Percentiles rank a stretch among this genome's conserved stretches.
These are phyloP conservation scores for Syngnathus acus DNA, from an alignment of 2,797 vertebrate species.

Conservation along the genomic window DNA sequence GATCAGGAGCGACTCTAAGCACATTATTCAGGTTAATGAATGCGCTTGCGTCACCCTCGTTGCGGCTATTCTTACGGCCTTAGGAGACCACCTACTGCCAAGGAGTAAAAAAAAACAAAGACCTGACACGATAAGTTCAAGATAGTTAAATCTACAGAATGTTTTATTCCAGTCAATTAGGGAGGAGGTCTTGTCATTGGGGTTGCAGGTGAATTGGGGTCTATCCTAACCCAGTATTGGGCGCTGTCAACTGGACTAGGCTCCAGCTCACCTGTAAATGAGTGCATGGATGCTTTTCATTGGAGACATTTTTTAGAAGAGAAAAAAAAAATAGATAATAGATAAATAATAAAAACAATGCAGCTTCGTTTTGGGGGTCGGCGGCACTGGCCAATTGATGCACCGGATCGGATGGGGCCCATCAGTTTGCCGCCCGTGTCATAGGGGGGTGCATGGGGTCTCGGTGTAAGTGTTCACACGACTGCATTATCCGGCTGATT, in stretches of 20 bases:
- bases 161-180: background rate
- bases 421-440: background rate
- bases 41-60: constrained; percentile 31
- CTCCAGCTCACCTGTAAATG: too few species aligned
- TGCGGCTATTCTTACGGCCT: constrained; percentile 2
- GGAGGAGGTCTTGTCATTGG: background rate
- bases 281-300: background rate
- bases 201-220: background rate
- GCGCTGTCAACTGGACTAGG: background rate
- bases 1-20: constrained; percentile 55
- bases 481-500: constrained; percentile 91
- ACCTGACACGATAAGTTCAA: background rate
- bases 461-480: constrained; percentile 47
- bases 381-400: background rate
- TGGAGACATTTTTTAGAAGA: background rate
- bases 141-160: background rate
- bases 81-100: background rate
- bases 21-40: constrained; percentile 54
- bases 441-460: background rate
- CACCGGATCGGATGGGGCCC: background rate
- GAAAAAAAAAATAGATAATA: background rate
- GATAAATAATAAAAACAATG: too few species aligned
- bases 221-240: background rate
- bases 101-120: background rate
- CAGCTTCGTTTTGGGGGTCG: background rate